Evolutionary conservation across 1,140 invertebrate species (phyloP), one percentile per base, ranked within the genome.

Genomic region (Drosophila miranda): DNA sequence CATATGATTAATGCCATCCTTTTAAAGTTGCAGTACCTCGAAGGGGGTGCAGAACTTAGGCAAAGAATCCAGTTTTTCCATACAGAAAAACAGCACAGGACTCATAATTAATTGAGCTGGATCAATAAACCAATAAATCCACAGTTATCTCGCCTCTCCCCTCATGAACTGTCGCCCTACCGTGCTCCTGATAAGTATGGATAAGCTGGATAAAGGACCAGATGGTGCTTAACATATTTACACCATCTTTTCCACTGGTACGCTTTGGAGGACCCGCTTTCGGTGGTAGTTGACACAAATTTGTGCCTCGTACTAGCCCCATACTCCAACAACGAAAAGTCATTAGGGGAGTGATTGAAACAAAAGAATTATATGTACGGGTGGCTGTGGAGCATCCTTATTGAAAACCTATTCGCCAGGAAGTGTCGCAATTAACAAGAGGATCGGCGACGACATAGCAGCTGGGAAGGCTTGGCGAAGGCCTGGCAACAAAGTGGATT

Each of bases 361-460:
- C 59, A 84, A 84, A 80, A 66, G 63, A 69, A 66, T 59, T 63
- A 58, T 13, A 13, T 38, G 44, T 21, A 54, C 41, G 41, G 52
- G 50, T 48, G 44, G 46, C n/a, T n/a, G 13, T 54, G 30, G 53
- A 38, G 49, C 61, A 63, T 69, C 77, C 68, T 80, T 86, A 86
- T 86, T 86, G 81, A 78, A 78, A 86, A 87, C 77, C 87, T 86
- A 87, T 59, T 56, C 75, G 75, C 77, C 63, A 78, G 78, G 57
- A 68, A 59, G 52, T 13, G 53, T 50, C 72, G 77, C 78, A 86
- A 84, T 86, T 86, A 84, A 84, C 60, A 58, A 49, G 38, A 49
- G 14, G 55, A 34, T 19, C 44, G 28, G 26, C 49, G 77, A 34
- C 45, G 53, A 23, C 69, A 62, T 64, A 56, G 56, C 44, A 59